Conservation (phyloP, 2,888 invertebrate genomes). For the Drosophila trichaetosa region DNA sequence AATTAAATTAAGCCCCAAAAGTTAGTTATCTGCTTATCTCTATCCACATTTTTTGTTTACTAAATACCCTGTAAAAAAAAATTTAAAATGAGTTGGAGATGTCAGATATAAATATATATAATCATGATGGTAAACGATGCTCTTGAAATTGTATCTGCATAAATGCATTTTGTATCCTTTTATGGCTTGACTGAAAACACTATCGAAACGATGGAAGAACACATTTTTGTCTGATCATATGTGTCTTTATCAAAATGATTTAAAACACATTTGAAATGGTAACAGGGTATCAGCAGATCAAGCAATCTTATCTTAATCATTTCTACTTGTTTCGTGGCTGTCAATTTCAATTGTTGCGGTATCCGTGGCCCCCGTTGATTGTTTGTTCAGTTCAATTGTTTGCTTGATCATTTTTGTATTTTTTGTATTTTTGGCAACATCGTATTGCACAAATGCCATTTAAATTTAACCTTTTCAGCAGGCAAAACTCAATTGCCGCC, state of each 20-base stretch:
- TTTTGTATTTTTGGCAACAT: constrained; percentile 63
- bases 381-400: constrained; percentile 67
- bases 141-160: neutral
- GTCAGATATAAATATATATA: neutral
- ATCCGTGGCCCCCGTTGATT: constrained; percentile 49
- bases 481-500: constrained; percentile 49
- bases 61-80: neutral
- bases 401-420: constrained; percentile 45
- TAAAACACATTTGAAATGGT: neutral
- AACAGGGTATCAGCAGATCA: constrained; percentile 29
- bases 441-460: constrained; percentile 78
- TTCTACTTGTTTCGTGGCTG: constrained; percentile 25
- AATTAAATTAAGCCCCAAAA: constrained; percentile 40
- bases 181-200: neutral
- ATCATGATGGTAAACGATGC: neutral
- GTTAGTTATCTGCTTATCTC: constrained; percentile 8
- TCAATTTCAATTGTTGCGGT: constrained; percentile 49
- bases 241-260: neutral
- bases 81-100: neutral
- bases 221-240: too few species aligned
- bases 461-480: constrained; percentile 72
- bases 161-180: neutral
- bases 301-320: neutral
- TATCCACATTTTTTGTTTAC: neutral
- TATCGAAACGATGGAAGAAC: neutral